These are phyloP conservation scores for Sphaeridia pumilis DNA, from an alignment of 2,888 invertebrate genomes.

Conservation along the genomic window DNA sequence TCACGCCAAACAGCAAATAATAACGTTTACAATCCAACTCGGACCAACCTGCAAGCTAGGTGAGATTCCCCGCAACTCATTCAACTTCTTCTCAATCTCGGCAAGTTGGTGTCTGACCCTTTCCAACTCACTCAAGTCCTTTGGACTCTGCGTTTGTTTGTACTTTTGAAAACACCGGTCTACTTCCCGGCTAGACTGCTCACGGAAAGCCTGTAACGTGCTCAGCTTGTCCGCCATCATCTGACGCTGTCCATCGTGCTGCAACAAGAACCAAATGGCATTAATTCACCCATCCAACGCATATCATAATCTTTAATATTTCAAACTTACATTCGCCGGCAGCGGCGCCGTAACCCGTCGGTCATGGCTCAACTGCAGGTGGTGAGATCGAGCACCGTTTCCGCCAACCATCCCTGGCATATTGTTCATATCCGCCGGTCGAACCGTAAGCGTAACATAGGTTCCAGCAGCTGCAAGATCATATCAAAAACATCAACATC, in stretches of 20 bases:
- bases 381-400: slow-evolving; percentile 30
- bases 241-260: slow-evolving; percentile 33
- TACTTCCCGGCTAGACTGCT: slow-evolving; percentile 32
- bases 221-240: slow-evolving; percentile 32
- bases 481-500: slow-evolving; percentile 11
- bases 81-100: slow-evolving; percentile 34
- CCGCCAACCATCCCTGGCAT: slow-evolving; percentile 33
- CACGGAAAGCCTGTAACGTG: slow-evolving; percentile 32
- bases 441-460: slow-evolving; percentile 44
- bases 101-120: slow-evolving; percentile 32
- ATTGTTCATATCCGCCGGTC: slow-evolving; percentile 33
- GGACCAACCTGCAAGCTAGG: slow-evolving; percentile 34
- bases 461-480: slow-evolving; percentile 40
- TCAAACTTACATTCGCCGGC: slow-evolving; percentile 39
- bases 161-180: slow-evolving; percentile 31
- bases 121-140: slow-evolving; percentile 32
- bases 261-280: slow-evolving; percentile 8
- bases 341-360: slow-evolving; percentile 40
- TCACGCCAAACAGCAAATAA: too few relatives aligned
- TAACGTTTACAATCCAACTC: too few relatives aligned
- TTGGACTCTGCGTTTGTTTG: slow-evolving; percentile 26
- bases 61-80: slow-evolving; percentile 29
- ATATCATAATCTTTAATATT: neutral
- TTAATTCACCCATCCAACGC: neutral
- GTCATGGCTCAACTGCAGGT: slow-evolving; percentile 30